A percentile compares a stretch with the other conserved stretches of the same genome.
Conservation (phyloP, 2,113 vertebrate species). For the Phalacrocorax pelagicus region DNA sequence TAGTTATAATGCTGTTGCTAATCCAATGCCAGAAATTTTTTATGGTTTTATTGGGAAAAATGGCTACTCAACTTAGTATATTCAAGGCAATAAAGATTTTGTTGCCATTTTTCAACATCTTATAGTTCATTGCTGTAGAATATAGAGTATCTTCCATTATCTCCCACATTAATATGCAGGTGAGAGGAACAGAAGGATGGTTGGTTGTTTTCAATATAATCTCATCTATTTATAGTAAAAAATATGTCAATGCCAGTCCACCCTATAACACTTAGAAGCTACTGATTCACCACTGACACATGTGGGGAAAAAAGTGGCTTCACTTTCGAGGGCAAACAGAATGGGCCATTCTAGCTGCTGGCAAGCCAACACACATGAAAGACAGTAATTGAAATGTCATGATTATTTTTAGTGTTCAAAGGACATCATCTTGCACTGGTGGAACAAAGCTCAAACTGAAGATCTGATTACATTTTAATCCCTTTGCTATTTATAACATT, state of each 20-base stretch:
- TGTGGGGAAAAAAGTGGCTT: neutral
- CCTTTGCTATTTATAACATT: neutral
- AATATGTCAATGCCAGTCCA: neutral
- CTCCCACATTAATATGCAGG: neutral
- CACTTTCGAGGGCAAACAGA: neutral
- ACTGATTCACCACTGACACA: neutral
- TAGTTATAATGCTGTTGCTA: neutral
- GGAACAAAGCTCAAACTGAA: slow-evolving; percentile 49
- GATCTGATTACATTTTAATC: slow-evolving; percentile 37
- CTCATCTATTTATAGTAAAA: neutral
- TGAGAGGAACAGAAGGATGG: neutral
- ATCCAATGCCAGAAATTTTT: slow-evolving; percentile 8
- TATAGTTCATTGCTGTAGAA: neutral
- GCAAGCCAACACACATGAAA: neutral
- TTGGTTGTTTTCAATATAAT: neutral
- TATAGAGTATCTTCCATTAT: neutral
- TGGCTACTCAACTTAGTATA: neutral
- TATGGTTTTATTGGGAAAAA: neutral
- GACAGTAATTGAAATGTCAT: slow-evolving; percentile 51
- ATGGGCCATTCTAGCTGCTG: neutral
- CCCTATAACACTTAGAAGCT: neutral
- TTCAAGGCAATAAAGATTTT: neutral
- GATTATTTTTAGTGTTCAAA: slow-evolving; percentile 57
- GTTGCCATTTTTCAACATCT: neutral
- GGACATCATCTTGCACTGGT: slow-evolving; percentile 44